Evolutionary conservation across 2,113 vertebrate species (phyloP).

Genomic region (Psephotus haematonotus): DNA sequence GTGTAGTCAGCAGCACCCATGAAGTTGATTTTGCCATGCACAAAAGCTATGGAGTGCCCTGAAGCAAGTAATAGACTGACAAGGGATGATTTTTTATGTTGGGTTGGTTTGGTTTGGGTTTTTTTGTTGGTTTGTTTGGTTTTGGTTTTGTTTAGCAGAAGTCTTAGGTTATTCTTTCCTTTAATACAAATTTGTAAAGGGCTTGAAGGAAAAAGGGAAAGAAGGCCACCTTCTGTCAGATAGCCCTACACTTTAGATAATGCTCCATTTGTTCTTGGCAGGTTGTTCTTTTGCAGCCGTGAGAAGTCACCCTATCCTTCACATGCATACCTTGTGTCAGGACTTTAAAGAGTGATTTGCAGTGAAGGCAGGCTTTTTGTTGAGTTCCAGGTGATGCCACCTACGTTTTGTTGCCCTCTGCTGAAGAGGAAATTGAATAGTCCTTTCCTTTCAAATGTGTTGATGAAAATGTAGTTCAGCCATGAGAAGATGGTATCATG

Average conservation of each 20-base stretch:
- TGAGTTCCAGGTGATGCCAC: not conserved
- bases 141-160: not conserved
- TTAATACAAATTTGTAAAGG: not conserved
- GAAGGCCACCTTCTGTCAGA: not conserved
- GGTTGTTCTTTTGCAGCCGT: not conserved
- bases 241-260: not conserved
- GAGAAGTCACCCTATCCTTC: not conserved
- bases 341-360: not conserved
- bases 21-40: not conserved
- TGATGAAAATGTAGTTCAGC: not conserved
- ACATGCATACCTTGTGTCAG: not conserved
- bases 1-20: fast-evolving
- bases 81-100: not conserved
- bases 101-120: not conserved
- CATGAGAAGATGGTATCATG: not conserved
- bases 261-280: not conserved
- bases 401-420: not conserved
- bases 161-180: not conserved
- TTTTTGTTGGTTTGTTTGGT: not conserved
- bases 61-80: not conserved
- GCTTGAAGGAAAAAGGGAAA: not conserved
- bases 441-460: not conserved
- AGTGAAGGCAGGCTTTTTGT: not conserved
- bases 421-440: not conserved
- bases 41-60: not conserved